Percentiles rank a stretch among this genome's conserved stretches.
These are phyloP conservation scores for Tenrec ecaudatus DNA, from an alignment of 2,113 vertebrate genomes.

Conservation along the genomic window DNA sequence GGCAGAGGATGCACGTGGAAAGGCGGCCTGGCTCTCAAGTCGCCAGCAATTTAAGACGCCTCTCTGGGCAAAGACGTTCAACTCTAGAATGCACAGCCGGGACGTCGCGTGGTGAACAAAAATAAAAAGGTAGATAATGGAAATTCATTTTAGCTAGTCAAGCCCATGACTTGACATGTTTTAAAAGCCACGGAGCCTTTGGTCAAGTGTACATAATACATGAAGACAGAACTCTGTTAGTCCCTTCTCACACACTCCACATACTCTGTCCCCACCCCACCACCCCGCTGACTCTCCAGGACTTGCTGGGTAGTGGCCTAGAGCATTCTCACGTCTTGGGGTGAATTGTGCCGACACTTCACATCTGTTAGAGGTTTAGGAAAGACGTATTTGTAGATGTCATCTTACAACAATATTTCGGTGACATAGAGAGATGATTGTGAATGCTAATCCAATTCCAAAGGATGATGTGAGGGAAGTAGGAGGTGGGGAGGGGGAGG, in stretches of 20 bases:
- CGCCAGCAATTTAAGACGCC: too few species aligned
- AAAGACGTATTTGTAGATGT: not conserved
- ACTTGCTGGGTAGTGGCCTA: not conserved
- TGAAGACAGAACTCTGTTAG: not conserved
- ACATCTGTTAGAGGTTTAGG: not conserved
- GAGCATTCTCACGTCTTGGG: not conserved
- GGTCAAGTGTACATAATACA: not conserved
- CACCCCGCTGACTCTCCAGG: not conserved
- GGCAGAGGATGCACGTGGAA: not conserved
- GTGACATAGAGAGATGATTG: not conserved
- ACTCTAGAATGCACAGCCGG: not conserved
- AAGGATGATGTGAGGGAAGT: not conserved
- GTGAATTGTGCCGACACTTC: not conserved
- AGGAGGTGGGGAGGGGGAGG: too few species aligned
- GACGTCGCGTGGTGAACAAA: not conserved
- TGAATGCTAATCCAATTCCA: not conserved
- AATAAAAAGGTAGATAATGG: not conserved
- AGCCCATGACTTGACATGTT: not conserved
- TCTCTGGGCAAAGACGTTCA: not conserved
- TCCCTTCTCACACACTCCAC: too few species aligned
- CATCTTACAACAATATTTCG: not conserved
- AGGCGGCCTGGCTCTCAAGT: not conserved
- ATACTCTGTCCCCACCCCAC: too few species aligned
- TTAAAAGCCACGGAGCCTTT: not conserved
- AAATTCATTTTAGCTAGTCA: not conserved